Percentiles rank a stretch among this genome's conserved stretches.
phyloP scores from a whole-genome alignment of 2,888 invertebrate species.

The Brenthis ino region DNA sequence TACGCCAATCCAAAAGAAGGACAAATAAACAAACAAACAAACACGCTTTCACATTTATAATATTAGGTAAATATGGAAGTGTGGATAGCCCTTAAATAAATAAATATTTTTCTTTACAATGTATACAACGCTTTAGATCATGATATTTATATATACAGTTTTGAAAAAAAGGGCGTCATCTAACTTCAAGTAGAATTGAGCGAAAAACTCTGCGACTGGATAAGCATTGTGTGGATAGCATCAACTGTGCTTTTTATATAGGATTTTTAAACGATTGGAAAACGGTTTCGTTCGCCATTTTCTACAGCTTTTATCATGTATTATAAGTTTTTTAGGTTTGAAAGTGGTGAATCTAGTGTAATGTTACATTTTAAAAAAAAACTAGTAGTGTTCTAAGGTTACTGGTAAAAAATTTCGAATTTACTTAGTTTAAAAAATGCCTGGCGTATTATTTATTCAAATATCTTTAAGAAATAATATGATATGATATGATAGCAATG shows the following conservation, averaged over 20 bases:
- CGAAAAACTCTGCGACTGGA: neutral
- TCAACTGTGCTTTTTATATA: slow-evolving; percentile 3
- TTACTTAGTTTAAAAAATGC: no score
- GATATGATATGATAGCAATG: no score
- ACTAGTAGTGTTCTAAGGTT: neutral
- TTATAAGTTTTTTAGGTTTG: neutral
- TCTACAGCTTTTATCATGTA: neutral
- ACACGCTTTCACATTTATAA: no score
- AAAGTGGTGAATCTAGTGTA: neutral
- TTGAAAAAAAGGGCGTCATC: slow-evolving; percentile 12
- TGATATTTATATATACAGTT: neutral
- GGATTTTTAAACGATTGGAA: neutral
- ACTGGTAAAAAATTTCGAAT: neutral
- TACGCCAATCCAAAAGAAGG: no score
- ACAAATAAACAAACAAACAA: no score
- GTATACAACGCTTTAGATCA: neutral
- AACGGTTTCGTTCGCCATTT: neutral
- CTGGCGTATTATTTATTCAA: no score
- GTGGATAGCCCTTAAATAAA: no score
- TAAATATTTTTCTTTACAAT: neutral
- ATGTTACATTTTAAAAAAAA: neutral
- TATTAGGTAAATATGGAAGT: no score
- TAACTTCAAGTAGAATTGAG: slow-evolving; percentile 9
- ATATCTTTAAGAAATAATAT: no score
- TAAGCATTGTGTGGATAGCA: slow-evolving; percentile 1